A percentile compares a stretch with the other conserved stretches of the same genome.
These are phyloP conservation scores for Sporophila hypoxantha DNA, from an alignment of 2,113 vertebrate genomes.

Conservation along the genomic window DNA sequence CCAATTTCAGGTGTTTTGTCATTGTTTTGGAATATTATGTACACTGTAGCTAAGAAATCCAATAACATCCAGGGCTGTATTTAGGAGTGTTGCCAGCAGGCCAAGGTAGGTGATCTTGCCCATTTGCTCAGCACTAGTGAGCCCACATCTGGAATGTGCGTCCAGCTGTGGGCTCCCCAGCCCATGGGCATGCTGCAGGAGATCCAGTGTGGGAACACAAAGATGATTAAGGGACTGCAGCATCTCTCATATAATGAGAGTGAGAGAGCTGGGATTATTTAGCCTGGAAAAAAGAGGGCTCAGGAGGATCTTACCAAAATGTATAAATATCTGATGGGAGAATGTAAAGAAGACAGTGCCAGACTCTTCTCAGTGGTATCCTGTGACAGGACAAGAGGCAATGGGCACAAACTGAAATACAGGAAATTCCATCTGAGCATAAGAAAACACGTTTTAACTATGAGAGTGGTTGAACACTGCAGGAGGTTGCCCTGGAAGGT, in stretches of 20 bases:
- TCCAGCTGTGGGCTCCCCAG: neutral
- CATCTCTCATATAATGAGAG: neutral
- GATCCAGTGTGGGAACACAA: neutral
- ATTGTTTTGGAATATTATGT: neutral
- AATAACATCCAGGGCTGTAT: neutral
- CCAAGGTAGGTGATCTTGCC: neutral
- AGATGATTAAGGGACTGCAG: neutral
- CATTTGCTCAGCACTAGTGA: neutral
- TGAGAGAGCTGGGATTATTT: neutral
- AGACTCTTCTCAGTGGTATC: constrained; percentile 21
- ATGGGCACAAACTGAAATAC: constrained; percentile 14
- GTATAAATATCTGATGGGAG: constrained; percentile 15
- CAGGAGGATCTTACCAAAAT: constrained; percentile 14
- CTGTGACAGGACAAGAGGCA: constrained; percentile 29
- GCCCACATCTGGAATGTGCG: neutral
- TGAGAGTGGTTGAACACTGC: neutral
- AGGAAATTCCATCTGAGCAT: neutral
- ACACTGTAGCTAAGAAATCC: neutral
- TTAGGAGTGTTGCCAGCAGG: neutral
- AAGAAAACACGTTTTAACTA: neutral
- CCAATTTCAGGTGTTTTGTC: neutral
- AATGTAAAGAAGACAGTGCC: neutral
- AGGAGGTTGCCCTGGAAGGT: neutral
- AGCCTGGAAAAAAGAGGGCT: constrained; percentile 1
- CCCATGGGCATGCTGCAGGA: neutral